Conservation (phyloP, 2,797 vertebrate genomes). For the Anolis apletophallus region DNA sequence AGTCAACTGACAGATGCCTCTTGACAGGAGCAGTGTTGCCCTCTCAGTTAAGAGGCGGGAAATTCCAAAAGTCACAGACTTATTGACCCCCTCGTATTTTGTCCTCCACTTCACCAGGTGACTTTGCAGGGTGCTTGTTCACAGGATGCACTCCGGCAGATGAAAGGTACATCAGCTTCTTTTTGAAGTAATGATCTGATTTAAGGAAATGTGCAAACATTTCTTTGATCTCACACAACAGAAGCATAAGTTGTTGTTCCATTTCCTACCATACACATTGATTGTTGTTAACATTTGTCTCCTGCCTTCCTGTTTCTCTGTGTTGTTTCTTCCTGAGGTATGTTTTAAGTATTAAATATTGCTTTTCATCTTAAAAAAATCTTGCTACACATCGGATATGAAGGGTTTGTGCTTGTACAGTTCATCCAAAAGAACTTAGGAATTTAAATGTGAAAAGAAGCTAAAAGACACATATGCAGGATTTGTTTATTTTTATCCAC, state of each 20-base stretch:
- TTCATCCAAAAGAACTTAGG: not conserved
- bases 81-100: no score
- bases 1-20: no score
- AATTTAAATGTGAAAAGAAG: not conserved
- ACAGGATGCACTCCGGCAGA: not conserved
- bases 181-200: not conserved
- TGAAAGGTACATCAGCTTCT: not conserved
- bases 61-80: no score
- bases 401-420: not conserved
- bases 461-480: not conserved
- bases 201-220: not conserved
- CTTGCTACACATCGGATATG: not conserved
- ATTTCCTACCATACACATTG: not conserved
- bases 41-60: no score
- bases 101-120: not conserved
- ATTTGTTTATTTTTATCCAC: not conserved
- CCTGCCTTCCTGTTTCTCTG: constrained; percentile 13
- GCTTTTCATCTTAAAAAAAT: not conserved
- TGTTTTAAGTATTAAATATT: constrained; percentile 13
- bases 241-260: not conserved
- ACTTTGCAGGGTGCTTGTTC: not conserved
- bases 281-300: constrained; percentile 16
- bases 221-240: not conserved
- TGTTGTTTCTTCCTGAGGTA: not conserved
- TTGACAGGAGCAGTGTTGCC: no score